These are phyloP conservation scores for Ethmia dodecea DNA, from an alignment of 2,888 invertebrate genomes.

Conservation along the genomic window DNA sequence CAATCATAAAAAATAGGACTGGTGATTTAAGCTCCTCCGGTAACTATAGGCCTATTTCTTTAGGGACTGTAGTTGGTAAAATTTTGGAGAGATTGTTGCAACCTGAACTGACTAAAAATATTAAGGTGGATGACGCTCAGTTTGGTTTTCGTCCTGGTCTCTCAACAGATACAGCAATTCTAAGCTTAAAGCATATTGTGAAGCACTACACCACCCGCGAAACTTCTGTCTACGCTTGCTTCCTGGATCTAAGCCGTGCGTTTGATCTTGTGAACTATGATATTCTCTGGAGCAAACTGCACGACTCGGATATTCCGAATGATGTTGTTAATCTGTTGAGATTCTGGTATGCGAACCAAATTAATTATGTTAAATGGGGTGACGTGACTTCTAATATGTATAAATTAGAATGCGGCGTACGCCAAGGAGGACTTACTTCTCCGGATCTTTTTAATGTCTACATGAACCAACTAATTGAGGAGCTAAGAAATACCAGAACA, in stretches of 20 bases:
- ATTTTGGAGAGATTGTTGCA: constrained; percentile 16
- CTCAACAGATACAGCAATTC: constrained; percentile 17
- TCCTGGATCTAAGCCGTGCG: constrained; percentile 17
- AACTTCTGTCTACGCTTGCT: constrained; percentile 15
- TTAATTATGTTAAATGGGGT: constrained; percentile 13
- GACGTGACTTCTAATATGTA: constrained; percentile 13
- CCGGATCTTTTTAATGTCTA: constrained; percentile 16
- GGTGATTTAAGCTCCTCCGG: constrained; percentile 8
- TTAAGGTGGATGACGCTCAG: constrained; percentile 13
- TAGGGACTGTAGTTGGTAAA: constrained; percentile 16
- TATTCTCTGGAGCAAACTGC: constrained; percentile 17
- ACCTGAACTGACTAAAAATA: constrained; percentile 6
- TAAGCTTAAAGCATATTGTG: constrained; percentile 14
- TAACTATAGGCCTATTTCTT: constrained; percentile 19
- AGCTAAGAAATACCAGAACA: constrained; percentile 10
- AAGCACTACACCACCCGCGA: constrained; percentile 7
- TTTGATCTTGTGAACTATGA: constrained; percentile 20
- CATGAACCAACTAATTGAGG: constrained; percentile 11
- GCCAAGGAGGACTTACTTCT: constrained; percentile 19
- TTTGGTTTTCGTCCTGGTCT: constrained; percentile 19
- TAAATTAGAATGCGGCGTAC: constrained; percentile 18
- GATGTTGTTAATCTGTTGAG: constrained; percentile 13
- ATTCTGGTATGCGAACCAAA: constrained; percentile 14
- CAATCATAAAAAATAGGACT: constrained; percentile 16
- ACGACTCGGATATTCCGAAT: constrained; percentile 8